Base-by-base conservation (phyloP, 1,140 invertebrate genomes). In the Drosophila cardini region DNA sequence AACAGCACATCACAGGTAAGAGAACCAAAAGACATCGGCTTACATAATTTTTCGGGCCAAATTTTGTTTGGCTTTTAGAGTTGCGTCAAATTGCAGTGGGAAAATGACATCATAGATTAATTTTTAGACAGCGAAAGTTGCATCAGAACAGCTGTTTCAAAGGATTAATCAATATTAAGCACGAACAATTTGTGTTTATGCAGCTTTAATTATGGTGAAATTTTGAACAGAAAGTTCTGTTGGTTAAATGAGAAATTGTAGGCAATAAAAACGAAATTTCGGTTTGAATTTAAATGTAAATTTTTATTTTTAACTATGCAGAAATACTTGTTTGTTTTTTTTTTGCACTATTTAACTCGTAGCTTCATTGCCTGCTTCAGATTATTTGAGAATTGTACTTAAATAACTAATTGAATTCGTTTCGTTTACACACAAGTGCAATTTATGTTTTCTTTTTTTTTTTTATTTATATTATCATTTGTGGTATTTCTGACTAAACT, bases 401-500 rank as follows among this genome's bases (percentile, higher is more conserved):
- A 73, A 72, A 36, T 53, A 45, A 30, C 61, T 78, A 75, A 75
- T 76, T 78, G 67, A 71, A 62, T 75, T 78, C 72, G 65, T 74
- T 71, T 56, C 42, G 30, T 43, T 42, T 65, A 18, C 40, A 34
- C 62, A 21, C 61, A 40, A 42, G 36, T 64, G 61, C 26, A n/a
- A 26, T 26, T 26, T 5, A 26, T 26, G n/a, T 8, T 38, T 42
- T 56, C 16, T 18, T 42, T n/a, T 57, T 10, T 5, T 32, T 63
- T 55, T 30, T 52, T 21, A 26, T 26, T 26, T 26, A n/a, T n/a
- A n/a, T 26, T 26, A 26, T 26, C 34, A 53, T 53, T 46, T 43
- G 76, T 76, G 61, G 72, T 81, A 73, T 80, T 85, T 69, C 80
- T 63, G 61, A 65, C 77, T 75, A 86, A 86, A 81, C 78, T 85